Evolutionary conservation across 2,888 invertebrate species (phyloP), one percentile per base, ranked within the genome.

Genomic region (Mechanitis messenoides): DNA sequence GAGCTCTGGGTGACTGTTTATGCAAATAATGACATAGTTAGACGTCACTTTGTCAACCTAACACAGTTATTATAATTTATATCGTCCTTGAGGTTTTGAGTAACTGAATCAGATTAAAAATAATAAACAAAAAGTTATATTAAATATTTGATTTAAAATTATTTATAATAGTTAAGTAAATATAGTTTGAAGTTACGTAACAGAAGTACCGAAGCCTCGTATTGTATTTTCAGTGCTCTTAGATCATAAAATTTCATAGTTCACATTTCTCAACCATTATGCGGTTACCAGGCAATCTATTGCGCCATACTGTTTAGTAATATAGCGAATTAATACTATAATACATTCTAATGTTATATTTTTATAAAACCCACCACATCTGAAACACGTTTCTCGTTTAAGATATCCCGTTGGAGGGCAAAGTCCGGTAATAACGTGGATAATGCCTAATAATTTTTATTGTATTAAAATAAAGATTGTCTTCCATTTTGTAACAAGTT

Each of bases 301-400:
- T 67, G 61, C 67, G 56, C 53, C 68, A 67, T 50, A 55, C 45
- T 55, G 65, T 65, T 67, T 65, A 65, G 67, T 65, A 65, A 68
- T 58, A 58, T 47, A 58, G 60, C 56, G 56, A 60, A 63, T 65
- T 60, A 56, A 64, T 58, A 58, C 45, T 46, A 33, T 57, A 60
- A 58, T 56, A 56, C 56, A 55, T 58, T 28, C 47, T 55, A 38
- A 58, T n/a, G 33, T 42, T 20, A 54, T 54, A 53, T 7, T 55
- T 59, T 50, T n/a, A 31, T 28, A 50, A 6, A 31, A 31, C 6
- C 6, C 20, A 28, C 47, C n/a, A 31, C 31, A 31, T 5, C 28
- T 7, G 7, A 50, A 7, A 50, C 31, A 3, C 2, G 31, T 31
- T 31, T 31, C 31, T 42, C 3, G 6, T 42, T 42, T 42, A 11